Conservation (phyloP, 2,888 invertebrate genomes). For the Scaptomyza reducta region DNA sequence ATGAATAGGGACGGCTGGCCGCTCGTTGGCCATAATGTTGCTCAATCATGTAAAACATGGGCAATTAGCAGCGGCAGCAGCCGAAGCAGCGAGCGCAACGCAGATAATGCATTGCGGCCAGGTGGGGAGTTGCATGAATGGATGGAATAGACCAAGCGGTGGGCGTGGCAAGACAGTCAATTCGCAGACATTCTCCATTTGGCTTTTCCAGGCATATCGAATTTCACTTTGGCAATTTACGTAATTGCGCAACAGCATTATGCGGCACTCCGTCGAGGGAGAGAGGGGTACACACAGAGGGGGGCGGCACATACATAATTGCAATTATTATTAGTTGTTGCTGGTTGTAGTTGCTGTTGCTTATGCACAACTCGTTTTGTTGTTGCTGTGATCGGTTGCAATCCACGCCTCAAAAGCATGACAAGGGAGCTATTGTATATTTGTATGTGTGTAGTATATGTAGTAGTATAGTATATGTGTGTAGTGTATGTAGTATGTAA, state of each 20-base stretch:
- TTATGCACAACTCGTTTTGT: neutral
- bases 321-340: constrained; percentile 58
- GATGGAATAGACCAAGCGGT: neutral
- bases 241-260: constrained; percentile 66
- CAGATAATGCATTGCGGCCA: constrained; percentile 49
- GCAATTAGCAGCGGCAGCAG: constrained; percentile 56
- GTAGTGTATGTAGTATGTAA: constrained; percentile 20
- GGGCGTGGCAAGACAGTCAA: constrained; percentile 25
- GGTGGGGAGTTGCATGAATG: neutral
- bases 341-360: constrained; percentile 3
- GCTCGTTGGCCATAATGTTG: constrained; percentile 50
- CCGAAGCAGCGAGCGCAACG: constrained; percentile 16
- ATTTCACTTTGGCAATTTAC: constrained; percentile 72
- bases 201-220: constrained; percentile 62
- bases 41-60: constrained; percentile 69
- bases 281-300: neutral
- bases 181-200: constrained; percentile 48
- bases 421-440: constrained; percentile 1
- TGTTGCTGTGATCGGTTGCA: constrained; percentile 25
- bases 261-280: constrained; percentile 9
- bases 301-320: constrained; percentile 48
- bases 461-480: too few species aligned
- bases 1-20: neutral
- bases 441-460: neutral
- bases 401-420: constrained; percentile 20